These are phyloP conservation scores for Seira musarum DNA, from an alignment of 2,888 invertebrate species.

Conservation along the genomic window DNA sequence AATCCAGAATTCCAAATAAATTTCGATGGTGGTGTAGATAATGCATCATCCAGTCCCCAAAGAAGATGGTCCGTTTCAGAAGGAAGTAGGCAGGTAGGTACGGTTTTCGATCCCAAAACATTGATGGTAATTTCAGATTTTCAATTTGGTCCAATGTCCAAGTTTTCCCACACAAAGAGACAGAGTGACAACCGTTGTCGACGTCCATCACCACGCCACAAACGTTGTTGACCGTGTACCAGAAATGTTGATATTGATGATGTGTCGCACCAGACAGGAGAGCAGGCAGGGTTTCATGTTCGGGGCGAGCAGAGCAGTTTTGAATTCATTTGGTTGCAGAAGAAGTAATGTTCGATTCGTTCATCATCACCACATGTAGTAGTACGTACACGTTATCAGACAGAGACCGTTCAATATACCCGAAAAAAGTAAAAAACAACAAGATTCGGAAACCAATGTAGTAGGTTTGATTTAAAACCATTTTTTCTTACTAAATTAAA, in stretches of 20 bases:
- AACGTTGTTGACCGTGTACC: constrained; percentile 21
- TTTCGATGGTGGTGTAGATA: not conserved
- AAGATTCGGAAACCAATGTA: constrained; percentile 69
- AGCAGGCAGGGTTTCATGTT: not conserved
- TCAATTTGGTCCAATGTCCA: constrained; percentile 38
- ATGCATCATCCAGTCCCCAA: not conserved
- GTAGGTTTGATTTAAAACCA: constrained; percentile 34
- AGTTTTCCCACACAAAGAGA: constrained; percentile 18
- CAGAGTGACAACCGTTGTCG: constrained; percentile 18
- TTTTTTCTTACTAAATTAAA: constrained; percentile 17
- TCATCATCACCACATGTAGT: constrained; percentile 46
- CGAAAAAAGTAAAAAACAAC: constrained; percentile 69
- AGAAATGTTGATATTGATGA: not conserved
- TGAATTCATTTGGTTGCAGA: constrained; percentile 34
- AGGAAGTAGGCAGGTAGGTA: not conserved
- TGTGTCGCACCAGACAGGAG: not conserved
- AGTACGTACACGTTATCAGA: constrained; percentile 44
- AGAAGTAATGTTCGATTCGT: constrained; percentile 32
- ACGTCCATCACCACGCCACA: constrained; percentile 16
- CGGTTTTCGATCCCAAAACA: not conserved
- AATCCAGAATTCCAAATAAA: not conserved
- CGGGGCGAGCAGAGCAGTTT: constrained; percentile 23
- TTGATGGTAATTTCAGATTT: constrained; percentile 12
- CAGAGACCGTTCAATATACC: constrained; percentile 62
- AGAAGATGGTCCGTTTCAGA: not conserved